phyloP scores from a whole-genome alignment of 2,888 invertebrate species.

The Eucera pruinosa region DNA sequence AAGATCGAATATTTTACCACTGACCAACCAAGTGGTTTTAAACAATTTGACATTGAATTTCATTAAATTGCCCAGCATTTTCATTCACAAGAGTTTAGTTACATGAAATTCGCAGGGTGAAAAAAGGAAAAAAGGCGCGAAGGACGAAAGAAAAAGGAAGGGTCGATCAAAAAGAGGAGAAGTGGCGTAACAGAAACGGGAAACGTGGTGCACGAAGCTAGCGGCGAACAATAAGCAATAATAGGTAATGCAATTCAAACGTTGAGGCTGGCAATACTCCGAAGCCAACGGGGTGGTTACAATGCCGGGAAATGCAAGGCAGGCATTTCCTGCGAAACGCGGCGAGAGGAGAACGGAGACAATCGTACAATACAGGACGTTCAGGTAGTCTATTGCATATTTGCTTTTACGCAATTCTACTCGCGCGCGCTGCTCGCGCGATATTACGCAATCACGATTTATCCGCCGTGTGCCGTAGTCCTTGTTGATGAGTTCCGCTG shows the following conservation, averaged over 20 bases:
- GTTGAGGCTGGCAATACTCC: constrained; percentile 80
- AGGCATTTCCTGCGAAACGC: constrained; percentile 79
- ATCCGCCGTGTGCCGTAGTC: constrained; percentile 55
- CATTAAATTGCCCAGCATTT: no score
- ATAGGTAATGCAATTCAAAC: constrained; percentile 83
- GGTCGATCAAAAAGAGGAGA: constrained; percentile 45
- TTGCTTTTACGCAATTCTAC: constrained; percentile 80
- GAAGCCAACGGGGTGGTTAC: constrained; percentile 75
- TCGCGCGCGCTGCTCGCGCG: constrained; percentile 63
- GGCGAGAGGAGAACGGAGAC: constrained; percentile 72
- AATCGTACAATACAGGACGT: constrained; percentile 77
- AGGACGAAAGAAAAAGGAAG: no score
- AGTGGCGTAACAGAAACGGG: constrained; percentile 49
- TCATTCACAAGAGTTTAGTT: neutral
- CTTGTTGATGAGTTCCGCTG: constrained; percentile 55
- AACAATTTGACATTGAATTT: neutral
- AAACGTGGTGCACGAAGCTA: constrained; percentile 68
- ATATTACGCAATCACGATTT: constrained; percentile 79
- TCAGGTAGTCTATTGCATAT: constrained; percentile 79
- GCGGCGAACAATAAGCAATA: constrained; percentile 82
- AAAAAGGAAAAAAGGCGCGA: neutral
- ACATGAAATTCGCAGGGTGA: neutral
- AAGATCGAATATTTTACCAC: neutral
- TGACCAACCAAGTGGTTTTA: neutral
- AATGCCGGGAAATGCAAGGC: constrained; percentile 81